A percentile compares a stretch with the other conserved stretches of the same genome.
These are phyloP conservation scores for Holacanthus passer DNA, from an alignment of 2,113 vertebrate genomes.

Conservation along the genomic window DNA sequence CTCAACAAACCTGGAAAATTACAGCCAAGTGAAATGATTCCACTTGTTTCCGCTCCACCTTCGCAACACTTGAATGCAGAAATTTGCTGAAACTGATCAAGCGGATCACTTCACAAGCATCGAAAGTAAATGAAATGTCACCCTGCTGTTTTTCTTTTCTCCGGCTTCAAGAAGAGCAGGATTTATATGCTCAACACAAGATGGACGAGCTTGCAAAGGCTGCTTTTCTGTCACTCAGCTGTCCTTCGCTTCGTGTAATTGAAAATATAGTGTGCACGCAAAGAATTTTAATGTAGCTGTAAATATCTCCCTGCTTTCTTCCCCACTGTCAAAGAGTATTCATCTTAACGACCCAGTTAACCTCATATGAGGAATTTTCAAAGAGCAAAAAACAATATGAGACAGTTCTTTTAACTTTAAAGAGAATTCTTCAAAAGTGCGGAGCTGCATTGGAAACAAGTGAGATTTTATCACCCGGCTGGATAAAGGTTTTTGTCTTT, in stretches of 20 bases:
- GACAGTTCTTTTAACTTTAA: background rate
- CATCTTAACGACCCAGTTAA: background rate
- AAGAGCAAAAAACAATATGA: background rate
- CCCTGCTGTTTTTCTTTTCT: background rate
- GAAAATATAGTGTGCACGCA: constrained; percentile 37
- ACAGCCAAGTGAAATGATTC: background rate
- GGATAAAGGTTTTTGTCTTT: background rate
- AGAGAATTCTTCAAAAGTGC: background rate
- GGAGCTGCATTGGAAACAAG: background rate
- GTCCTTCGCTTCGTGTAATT: constrained; percentile 44
- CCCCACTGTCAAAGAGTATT: constrained; percentile 11
- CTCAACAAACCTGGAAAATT: background rate
- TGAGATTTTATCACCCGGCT: background rate
- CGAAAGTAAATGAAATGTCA: constrained; percentile 27
- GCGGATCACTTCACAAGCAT: background rate
- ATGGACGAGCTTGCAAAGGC: constrained; percentile 60
- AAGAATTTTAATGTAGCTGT: constrained; percentile 37
- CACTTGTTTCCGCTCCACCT: background rate
- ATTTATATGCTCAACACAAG: constrained; percentile 30
- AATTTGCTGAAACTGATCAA: background rate
- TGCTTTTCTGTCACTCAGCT: constrained; percentile 68
- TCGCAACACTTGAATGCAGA: background rate
- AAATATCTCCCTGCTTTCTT: constrained; percentile 26
- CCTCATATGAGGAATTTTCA: background rate
- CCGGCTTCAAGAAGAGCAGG: constrained; percentile 19